Conservation (phyloP, 2,888 invertebrate species). For the Holacanthella duospinosa region DNA sequence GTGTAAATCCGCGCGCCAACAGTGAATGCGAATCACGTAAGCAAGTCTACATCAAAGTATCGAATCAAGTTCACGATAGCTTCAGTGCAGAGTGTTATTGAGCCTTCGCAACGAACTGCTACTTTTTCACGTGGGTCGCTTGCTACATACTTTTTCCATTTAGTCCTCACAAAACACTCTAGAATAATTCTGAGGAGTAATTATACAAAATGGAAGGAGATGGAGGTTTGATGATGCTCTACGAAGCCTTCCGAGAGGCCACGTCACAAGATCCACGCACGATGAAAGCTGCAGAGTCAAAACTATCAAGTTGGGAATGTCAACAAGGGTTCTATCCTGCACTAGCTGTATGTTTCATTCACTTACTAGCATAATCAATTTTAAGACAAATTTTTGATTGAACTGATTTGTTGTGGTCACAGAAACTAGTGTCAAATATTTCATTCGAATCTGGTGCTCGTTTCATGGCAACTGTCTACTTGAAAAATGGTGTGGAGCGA, state of each 20-base stretch:
- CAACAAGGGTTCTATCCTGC: constrained; percentile 80
- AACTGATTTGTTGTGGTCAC: constrained; percentile 42
- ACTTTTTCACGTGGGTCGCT: too few species aligned
- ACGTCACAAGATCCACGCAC: constrained; percentile 72
- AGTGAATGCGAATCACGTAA: too few species aligned
- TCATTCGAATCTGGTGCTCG: constrained; percentile 69
- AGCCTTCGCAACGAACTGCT: too few species aligned
- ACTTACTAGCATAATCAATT: neutral
- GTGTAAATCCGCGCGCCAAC: too few species aligned
- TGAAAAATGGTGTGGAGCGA: constrained; percentile 86
- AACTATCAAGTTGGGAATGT: constrained; percentile 76
- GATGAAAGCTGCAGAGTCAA: constrained; percentile 76
- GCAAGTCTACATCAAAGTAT: too few species aligned
- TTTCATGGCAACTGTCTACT: constrained; percentile 82
- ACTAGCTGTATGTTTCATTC: constrained; percentile 42
- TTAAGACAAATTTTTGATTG: constrained; percentile 11
- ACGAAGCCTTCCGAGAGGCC: constrained; percentile 65
- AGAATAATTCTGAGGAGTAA: neutral
- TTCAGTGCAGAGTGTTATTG: too few species aligned
- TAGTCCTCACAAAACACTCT: too few species aligned
- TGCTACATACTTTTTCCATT: too few species aligned
- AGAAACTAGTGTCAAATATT: constrained; percentile 66
- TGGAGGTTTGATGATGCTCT: constrained; percentile 23
- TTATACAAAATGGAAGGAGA: constrained; percentile 24
- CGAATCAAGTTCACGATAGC: too few species aligned